phyloP scores from a whole-genome alignment of 2,797 vertebrate species.

The Lepilemur septentrionalis region DNA sequence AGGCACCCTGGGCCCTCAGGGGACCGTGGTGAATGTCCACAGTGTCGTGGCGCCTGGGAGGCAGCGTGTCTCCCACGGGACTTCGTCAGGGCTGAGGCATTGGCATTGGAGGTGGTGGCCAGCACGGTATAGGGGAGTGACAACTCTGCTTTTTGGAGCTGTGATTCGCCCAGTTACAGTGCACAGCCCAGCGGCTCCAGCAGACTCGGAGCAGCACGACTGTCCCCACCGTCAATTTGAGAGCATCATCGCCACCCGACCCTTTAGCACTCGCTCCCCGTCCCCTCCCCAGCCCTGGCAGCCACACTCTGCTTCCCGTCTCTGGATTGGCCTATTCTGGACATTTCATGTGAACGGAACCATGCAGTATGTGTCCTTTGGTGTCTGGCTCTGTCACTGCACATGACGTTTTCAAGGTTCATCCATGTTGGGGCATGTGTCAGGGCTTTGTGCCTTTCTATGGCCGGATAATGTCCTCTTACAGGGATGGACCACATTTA shows the following conservation, averaged over 20 bases:
- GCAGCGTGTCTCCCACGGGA: not conserved
- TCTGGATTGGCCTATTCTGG: not conserved
- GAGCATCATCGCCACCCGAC: not conserved
- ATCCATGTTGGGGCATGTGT: no score
- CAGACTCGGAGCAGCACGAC: not conserved
- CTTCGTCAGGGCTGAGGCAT: accelerated
- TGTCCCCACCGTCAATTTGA: not conserved
- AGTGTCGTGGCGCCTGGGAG: not conserved
- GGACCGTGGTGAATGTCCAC: not conserved
- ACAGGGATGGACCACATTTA: not conserved
- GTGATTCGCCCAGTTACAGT: not conserved
- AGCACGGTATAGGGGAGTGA: not conserved
- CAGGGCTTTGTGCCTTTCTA: not conserved
- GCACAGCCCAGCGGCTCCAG: not conserved
- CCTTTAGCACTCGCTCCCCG: no score
- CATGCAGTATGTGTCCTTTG: not conserved
- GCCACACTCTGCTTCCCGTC: not conserved
- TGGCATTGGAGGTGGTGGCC: not conserved
- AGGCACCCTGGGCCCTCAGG: not conserved
- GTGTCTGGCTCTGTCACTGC: not conserved
- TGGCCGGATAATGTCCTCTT: not conserved
- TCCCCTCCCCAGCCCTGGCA: not conserved
- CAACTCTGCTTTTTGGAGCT: not conserved
- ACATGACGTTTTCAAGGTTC: not conserved
- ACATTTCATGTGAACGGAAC: not conserved